Evolutionary conservation across 2,113 vertebrate genomes (phyloP), one percentile per base, ranked within the genome.

Genomic region (Turnix velox): DNA sequence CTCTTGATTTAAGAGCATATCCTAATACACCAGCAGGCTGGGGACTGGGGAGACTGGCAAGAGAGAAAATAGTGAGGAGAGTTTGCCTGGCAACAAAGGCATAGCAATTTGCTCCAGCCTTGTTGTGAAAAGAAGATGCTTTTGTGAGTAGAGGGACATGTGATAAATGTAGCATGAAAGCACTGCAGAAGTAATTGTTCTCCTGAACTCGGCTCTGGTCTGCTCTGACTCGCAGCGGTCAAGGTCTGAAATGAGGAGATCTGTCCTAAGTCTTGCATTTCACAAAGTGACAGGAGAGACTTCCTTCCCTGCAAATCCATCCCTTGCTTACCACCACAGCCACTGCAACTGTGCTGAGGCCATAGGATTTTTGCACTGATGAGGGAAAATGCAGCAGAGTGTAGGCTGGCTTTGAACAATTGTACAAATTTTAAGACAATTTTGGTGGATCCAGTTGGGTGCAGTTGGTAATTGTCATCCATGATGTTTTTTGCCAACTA

Each of bases 31-130:
- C 75, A 45, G 27, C 72, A 58, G 65, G 4, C 61, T 19, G 80
- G 54, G 39, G 69, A 72, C 89, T 31, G 66, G 49, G 73, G 78
- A 77, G 84, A 81, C 83, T 59, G 87, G 84, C 68, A 19, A 91
- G 74, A 66, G 81, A 49, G 23, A 46, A 79, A 48, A 66, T 10
- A 31, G 69, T 45, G 66, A 8, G 4, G 28, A 62, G 78, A 55
- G 84, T 77, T 71, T 80, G 81, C 91, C 74, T 83, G 93, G 95
- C 77, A 88, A 82, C 87, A 59, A 61, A 88, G 61, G 73, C 33
- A 12, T 16, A 63, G 93, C 62, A 80, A 59, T 93, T 94, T 84
- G 76, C 86, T 96, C 88, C 61, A 31, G 39, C 3, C 7, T 30
- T 87, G 54, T 46, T 52, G 93, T 74, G 54, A 77, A 74, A 88